Conservation (phyloP, 92 coral and sea anemone genomes). For the Phenganax subtilis region DNA sequence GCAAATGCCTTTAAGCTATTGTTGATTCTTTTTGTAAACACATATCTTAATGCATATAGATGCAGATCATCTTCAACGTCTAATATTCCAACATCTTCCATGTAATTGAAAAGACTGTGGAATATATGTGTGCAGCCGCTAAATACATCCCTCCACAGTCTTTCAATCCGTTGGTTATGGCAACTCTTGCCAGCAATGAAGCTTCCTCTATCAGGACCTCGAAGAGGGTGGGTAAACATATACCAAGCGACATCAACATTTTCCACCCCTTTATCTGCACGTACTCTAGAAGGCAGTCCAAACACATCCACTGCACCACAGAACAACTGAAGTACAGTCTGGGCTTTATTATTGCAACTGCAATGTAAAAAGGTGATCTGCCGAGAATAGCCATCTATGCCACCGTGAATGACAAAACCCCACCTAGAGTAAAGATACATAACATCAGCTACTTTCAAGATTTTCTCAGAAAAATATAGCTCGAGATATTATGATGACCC, state of each 20-base stretch:
- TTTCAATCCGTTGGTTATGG: conserved; percentile 27
- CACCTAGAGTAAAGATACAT: conserved; percentile 34
- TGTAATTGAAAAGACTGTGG: conserved; percentile 47
- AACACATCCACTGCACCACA: conserved; percentile 47
- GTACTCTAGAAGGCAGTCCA: conserved; percentile 59
- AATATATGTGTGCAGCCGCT: conserved; percentile 50
- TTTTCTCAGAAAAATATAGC: too few relatives aligned
- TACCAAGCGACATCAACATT: conserved; percentile 51
- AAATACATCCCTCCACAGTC: conserved; percentile 57
- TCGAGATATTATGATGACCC: too few relatives aligned
- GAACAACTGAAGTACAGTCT: conserved; percentile 52
- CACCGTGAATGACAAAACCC: conserved; percentile 65
- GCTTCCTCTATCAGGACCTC: conserved; percentile 10
- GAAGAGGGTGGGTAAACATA: background rate
- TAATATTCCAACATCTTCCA: conserved; percentile 52
- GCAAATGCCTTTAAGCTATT: conserved; percentile 46
- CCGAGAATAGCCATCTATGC: conserved; percentile 57
- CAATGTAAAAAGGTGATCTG: conserved; percentile 52
- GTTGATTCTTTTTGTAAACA: conserved; percentile 48
- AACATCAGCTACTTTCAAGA: too few relatives aligned
- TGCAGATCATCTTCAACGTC: conserved; percentile 51
- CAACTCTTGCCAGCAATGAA: conserved; percentile 6
- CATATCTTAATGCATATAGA: conserved; percentile 53
- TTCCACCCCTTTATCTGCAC: conserved; percentile 56
- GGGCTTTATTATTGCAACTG: conserved; percentile 52